Evolutionary conservation across 2,888 invertebrate genomes (phyloP), one percentile per base, ranked within the genome.

Genomic region (Drosophila fulvimacula): DNA sequence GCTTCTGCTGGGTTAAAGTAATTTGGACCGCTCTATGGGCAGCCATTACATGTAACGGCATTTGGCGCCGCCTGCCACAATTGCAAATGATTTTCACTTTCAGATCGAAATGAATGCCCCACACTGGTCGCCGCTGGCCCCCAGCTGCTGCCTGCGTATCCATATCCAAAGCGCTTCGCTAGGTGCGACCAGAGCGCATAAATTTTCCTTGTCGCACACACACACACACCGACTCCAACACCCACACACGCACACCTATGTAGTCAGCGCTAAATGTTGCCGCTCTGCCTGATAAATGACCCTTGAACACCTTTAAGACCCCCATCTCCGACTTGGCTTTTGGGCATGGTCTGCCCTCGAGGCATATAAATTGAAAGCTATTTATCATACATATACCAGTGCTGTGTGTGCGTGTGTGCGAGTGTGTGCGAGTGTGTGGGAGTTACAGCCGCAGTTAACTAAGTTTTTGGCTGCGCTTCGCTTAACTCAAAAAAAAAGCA

Each of bases 291-390:
- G 91, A 89, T 90, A 90, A 90, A 91, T 89, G 85, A 90, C 90
- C 90, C 90, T 84, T 85, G 87, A 88, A 82, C 89, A 89, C 91
- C 89, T 90, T 89, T 80, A 88, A 86, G 81, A 67, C 46, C 46
- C 56, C 10, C 60, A 52, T 24, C 64, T 48, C 67, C 56, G 53
- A 13, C 30, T 30, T 68, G 67, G 69, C 66, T 68, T 82, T 76
- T 73, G 66, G 38, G 56, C 64, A 44, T 51, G 59, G 62, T 66
- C 81, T 79, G 88, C 82, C 82, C 84, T 77, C 82, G 63, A 80
- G 88, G 88, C 85, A 84, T 89, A 90, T 89, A 90, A 90, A 90
- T 90, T 90, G 90, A 90, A 90, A 90, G 90, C 90, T 89, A 90
- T 90, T 90, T 90, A 90, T 90, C 90, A 90, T 90, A 88, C 78